These are phyloP conservation scores for Gerris lacustris DNA, from an alignment of 2,888 invertebrate species.

Conservation along the genomic window DNA sequence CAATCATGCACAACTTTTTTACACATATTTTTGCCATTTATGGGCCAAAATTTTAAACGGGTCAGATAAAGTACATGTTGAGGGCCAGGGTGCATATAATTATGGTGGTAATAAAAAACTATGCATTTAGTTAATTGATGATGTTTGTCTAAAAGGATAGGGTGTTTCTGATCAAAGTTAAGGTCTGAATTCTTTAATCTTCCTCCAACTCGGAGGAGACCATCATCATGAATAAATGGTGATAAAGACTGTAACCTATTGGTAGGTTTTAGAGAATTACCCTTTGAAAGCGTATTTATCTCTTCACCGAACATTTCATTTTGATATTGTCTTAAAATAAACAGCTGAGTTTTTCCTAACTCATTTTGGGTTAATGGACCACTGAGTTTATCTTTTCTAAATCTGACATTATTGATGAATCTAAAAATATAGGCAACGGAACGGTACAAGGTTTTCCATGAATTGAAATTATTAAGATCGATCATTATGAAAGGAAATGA, in stretches of 20 bases:
- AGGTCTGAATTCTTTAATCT: background rate
- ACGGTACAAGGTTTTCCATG: background rate
- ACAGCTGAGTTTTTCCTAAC: background rate
- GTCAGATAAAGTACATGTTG: constrained; percentile 11
- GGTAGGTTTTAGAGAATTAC: background rate
- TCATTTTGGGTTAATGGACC: background rate
- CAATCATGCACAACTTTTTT: constrained; percentile 12
- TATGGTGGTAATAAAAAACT: constrained; percentile 9
- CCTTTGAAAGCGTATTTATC: background rate
- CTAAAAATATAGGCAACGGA: background rate
- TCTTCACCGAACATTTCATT: background rate
- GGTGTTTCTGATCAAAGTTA: constrained; percentile 9
- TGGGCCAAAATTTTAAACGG: constrained; percentile 18
- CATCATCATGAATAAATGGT: background rate
- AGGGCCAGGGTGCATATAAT: constrained; percentile 9
- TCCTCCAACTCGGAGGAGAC: background rate
- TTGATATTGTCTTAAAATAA: background rate
- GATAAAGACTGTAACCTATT: background rate
- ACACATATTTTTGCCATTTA: constrained; percentile 17
- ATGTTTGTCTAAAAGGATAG: background rate
- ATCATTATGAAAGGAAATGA: background rate
- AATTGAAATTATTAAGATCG: background rate
- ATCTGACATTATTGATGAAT: background rate
- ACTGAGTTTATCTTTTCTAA: background rate
- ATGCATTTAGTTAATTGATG: constrained; percentile 15